Base-by-base conservation (phyloP, 1,140 invertebrate genomes). In the Bombyx mori region DNA sequence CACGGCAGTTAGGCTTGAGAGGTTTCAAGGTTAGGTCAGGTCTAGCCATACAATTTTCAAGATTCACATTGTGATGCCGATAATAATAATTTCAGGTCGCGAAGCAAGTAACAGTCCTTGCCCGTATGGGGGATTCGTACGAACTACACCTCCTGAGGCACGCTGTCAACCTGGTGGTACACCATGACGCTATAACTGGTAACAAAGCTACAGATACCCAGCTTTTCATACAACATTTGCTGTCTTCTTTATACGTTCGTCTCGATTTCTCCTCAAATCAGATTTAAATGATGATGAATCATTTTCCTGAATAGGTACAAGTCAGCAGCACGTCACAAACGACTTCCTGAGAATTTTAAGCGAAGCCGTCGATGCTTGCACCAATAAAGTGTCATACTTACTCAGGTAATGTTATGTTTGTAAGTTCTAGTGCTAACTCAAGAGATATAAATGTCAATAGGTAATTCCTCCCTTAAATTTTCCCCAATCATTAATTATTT, bases 321-420 rank as follows among this genome's bases (percentile, higher is more conserved):
- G 92, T 56, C 94, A 93, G 76, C 92, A 95, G 75, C 89, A 91
- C 56, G 93, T 95, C 0, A 89, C 91, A 0, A 80, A 91, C 60
- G 94, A 97, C 76, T 97, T 96, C 78, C 88, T 90, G 1, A 87
- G 90, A 60, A 88, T 92, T 45, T 69, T 96, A 8, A 80, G 88
- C 8, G 84, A 90, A 63, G 94, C 92, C 1, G 86, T 93, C 0
- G 81, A 88, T 7, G 82, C 84, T 51, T 92, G 91, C 65, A 78
- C 90, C 57, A 88, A 89, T 59, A 88, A 89, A 65, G 68, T 87
- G 1, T 77, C 80, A 6, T 73, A 71, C 53, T 75, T 84, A 56
- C 62, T 89, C 42, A 89, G 83, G 88, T 89, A 79, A 42, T 49
- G 4, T 35, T 35, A 35, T 35, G 26, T 35, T 35, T 35, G 4